phyloP scores from a whole-genome alignment of 92 coral and sea anemone genomes.

The Palythoa grandis region DNA sequence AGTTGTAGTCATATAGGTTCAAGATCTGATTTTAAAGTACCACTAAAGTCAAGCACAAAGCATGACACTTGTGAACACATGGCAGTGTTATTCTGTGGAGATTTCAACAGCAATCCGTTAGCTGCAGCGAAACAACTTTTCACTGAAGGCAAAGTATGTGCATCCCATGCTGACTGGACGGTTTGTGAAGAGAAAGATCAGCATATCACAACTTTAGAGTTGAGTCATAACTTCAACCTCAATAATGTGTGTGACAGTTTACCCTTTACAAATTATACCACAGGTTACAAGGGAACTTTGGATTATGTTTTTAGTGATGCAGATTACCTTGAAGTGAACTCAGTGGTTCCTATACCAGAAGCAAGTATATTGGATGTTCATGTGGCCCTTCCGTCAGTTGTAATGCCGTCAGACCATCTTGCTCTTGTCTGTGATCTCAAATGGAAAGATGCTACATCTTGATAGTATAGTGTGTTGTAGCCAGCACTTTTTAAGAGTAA shows the following conservation, averaged over 20 bases:
- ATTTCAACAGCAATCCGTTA: conserved; percentile 86
- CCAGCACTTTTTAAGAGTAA: neutral
- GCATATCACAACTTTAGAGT: conserved; percentile 63
- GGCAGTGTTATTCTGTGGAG: conserved; percentile 90
- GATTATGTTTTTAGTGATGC: conserved; percentile 89
- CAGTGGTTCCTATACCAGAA: conserved; percentile 89
- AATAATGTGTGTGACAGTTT: conserved; percentile 81
- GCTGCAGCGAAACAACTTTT: conserved; percentile 75
- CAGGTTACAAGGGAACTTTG: conserved; percentile 82
- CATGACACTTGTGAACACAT: conserved; percentile 37
- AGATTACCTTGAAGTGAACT: conserved; percentile 68
- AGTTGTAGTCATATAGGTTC: neutral
- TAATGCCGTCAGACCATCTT: conserved; percentile 94
- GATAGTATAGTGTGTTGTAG: neutral
- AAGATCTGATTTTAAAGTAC: neutral
- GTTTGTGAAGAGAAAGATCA: conserved; percentile 74
- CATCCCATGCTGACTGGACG: conserved; percentile 83
- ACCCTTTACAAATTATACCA: conserved; percentile 81
- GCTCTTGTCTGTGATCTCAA: conserved; percentile 93
- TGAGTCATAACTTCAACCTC: conserved; percentile 68
- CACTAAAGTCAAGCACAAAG: neutral
- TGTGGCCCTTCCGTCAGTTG: conserved; percentile 91
- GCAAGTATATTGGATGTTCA: conserved; percentile 78
- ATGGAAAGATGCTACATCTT: conserved; percentile 57
- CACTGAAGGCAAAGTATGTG: conserved; percentile 58